These are phyloP conservation scores for Carettochelys insculpta DNA, from an alignment of 2,113 vertebrate genomes.

Conservation along the genomic window DNA sequence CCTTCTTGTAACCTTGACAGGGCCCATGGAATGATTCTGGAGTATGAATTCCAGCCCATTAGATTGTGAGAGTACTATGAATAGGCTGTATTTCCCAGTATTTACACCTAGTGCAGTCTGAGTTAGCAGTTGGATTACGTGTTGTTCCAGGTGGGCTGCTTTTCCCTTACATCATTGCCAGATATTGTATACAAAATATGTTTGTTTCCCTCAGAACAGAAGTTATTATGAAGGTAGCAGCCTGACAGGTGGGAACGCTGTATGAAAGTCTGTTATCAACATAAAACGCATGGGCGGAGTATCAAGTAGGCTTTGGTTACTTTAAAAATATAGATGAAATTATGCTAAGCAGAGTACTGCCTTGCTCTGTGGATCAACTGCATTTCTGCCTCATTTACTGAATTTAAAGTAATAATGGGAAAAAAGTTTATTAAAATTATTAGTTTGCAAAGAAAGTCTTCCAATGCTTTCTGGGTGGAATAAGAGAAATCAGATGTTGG, in stretches of 20 bases:
- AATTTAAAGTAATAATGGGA: neutral
- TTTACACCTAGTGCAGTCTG: too few relatives aligned
- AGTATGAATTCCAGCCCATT: neutral
- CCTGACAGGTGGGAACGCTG: too few relatives aligned
- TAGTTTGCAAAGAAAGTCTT: neutral
- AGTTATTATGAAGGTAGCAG: neutral
- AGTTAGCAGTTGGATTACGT: neutral
- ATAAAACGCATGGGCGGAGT: too few relatives aligned
- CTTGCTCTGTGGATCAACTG: neutral
- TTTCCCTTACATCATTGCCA: accelerated
- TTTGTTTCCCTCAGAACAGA: too few relatives aligned
- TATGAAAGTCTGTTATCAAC: neutral
- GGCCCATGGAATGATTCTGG: neutral
- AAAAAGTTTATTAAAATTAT: neutral
- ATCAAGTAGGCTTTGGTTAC: accelerated
- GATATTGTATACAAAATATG: neutral
- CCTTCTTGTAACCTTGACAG: neutral
- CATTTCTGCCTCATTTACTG: too few relatives aligned
- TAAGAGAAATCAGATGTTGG: neutral
- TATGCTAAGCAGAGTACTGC: neutral
- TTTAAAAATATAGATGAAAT: neutral
- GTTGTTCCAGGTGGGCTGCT: too few relatives aligned
- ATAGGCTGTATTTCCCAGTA: too few relatives aligned
- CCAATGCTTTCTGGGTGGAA: neutral
- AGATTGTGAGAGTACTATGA: too few relatives aligned